phyloP scores from a whole-genome alignment of 2,888 invertebrate species.

The Spicauda simplicius region DNA sequence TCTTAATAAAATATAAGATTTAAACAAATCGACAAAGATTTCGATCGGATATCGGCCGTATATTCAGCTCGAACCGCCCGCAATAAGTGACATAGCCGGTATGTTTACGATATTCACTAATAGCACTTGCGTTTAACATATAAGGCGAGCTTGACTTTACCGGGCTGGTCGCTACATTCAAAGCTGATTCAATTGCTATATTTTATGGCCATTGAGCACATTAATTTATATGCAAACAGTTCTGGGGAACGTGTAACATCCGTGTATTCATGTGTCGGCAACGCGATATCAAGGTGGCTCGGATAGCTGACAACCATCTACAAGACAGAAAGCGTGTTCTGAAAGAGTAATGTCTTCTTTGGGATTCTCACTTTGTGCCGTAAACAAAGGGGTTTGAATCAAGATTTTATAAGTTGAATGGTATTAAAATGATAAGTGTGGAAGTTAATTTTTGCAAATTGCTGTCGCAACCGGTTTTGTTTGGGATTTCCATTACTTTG shows the following conservation, averaged over 20 bases:
- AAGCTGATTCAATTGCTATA: constrained; percentile 37
- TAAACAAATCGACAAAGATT: neutral
- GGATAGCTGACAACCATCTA: constrained; percentile 33
- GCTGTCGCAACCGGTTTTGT: too few species aligned
- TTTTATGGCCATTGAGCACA: constrained; percentile 40
- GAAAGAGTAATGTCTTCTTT: constrained; percentile 36
- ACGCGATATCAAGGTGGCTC: constrained; percentile 34
- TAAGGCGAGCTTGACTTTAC: constrained; percentile 30
- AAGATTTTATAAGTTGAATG: neutral
- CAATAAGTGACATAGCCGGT: constrained; percentile 28
- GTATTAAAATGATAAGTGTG: constrained; percentile 7
- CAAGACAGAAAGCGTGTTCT: constrained; percentile 36
- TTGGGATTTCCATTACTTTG: too few species aligned
- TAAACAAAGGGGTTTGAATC: constrained; percentile 16
- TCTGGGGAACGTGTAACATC: constrained; percentile 47
- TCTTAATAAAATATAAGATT: neutral
- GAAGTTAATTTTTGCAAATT: neutral
- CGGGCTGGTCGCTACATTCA: constrained; percentile 31
- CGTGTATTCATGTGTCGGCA: constrained; percentile 48
- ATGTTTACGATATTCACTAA: constrained; percentile 38
- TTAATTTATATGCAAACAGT: constrained; percentile 47
- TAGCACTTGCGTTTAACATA: constrained; percentile 29
- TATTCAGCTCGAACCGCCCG: constrained; percentile 9
- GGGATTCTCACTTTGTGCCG: constrained; percentile 22
- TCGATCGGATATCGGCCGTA: constrained; percentile 1